Percentiles rank a stretch among this genome's conserved stretches.
These are phyloP conservation scores for Torymus tubicola DNA, from an alignment of 2,888 invertebrate genomes.

Conservation along the genomic window DNA sequence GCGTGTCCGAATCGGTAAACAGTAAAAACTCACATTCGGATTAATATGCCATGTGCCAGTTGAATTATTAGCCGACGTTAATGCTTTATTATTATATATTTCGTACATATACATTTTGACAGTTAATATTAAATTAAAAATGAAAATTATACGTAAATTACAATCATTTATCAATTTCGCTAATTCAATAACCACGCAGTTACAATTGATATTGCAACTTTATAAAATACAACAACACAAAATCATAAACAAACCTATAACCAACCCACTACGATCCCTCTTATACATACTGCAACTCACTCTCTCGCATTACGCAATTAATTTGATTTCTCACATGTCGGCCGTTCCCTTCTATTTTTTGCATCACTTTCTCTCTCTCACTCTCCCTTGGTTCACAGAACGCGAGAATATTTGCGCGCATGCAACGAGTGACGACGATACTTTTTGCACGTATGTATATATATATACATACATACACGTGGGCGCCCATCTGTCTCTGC, in stretches of 20 bases:
- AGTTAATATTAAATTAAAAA: no score
- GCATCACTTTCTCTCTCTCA: slow-evolving; percentile 1
- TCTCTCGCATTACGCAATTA: slow-evolving; percentile 50
- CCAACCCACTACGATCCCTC: no score
- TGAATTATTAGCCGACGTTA: slow-evolving; percentile 12
- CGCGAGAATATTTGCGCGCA: slow-evolving; percentile 39
- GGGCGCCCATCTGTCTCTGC: slow-evolving; percentile 58
- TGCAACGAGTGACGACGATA: neutral
- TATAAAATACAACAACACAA: no score
- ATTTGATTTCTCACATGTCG: slow-evolving; percentile 54
- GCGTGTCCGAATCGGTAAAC: slow-evolving; percentile 16
- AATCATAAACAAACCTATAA: no score
- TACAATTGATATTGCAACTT: no score
- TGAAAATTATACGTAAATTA: no score
- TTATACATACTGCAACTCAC: slow-evolving; percentile 24
- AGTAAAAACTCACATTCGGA: slow-evolving; percentile 20
- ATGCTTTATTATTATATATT: no score
- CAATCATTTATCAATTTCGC: no score
- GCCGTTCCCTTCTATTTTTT: slow-evolving; percentile 27
- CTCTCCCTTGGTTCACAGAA: slow-evolving; percentile 16
- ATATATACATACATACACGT: neutral
- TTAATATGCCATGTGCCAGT: slow-evolving; percentile 5
- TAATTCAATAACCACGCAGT: no score
- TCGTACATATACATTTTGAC: no score
- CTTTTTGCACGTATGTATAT: slow-evolving; percentile 25